A percentile compares a stretch with the other conserved stretches of the same genome.
Conservation (phyloP, 2,888 invertebrate species). For the Hyles lineata region DNA sequence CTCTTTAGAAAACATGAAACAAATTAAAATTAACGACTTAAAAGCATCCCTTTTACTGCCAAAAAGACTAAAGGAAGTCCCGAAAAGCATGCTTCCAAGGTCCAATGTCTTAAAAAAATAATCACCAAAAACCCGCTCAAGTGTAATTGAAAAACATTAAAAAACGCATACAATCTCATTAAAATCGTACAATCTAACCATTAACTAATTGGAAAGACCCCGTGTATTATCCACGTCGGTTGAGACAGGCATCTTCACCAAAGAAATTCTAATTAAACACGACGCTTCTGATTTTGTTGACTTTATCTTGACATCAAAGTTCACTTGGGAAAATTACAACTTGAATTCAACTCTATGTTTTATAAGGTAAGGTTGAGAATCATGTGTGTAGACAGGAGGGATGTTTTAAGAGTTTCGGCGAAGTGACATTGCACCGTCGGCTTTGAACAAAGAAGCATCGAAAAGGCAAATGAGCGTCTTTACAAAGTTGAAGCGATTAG, state of each 20-base stretch:
- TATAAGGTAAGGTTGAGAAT: slow-evolving; percentile 48
- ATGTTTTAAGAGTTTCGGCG: slow-evolving; percentile 33
- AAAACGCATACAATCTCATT: slow-evolving; percentile 62
- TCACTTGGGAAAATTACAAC: slow-evolving; percentile 46
- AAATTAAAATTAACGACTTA: slow-evolving; percentile 20
- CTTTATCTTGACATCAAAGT: slow-evolving; percentile 44
- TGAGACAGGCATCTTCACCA: slow-evolving; percentile 34
- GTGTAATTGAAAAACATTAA: slow-evolving; percentile 26
- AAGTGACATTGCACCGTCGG: slow-evolving; percentile 39
- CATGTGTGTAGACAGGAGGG: slow-evolving; percentile 17
- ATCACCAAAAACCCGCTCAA: slow-evolving; percentile 14
- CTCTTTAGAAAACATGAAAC: neutral
- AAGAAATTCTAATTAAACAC: slow-evolving; percentile 33
- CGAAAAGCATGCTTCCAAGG: neutral
- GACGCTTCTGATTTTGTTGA: slow-evolving; percentile 29
- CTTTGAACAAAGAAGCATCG: slow-evolving; percentile 60
- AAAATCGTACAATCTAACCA: slow-evolving; percentile 72
- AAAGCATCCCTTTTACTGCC: neutral
- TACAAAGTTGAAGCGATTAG: slow-evolving; percentile 71
- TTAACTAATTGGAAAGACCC: slow-evolving; percentile 66
- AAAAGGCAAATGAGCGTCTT: slow-evolving; percentile 75
- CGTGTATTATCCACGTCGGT: slow-evolving; percentile 23
- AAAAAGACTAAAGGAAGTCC: neutral
- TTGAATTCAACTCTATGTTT: slow-evolving; percentile 48
- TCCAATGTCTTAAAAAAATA: slow-evolving; percentile 16